Percentiles rank a stretch among this genome's conserved stretches.
These are phyloP conservation scores for Pyrgilauda ruficollis DNA, from an alignment of 2,113 vertebrate species.

Conservation along the genomic window DNA sequence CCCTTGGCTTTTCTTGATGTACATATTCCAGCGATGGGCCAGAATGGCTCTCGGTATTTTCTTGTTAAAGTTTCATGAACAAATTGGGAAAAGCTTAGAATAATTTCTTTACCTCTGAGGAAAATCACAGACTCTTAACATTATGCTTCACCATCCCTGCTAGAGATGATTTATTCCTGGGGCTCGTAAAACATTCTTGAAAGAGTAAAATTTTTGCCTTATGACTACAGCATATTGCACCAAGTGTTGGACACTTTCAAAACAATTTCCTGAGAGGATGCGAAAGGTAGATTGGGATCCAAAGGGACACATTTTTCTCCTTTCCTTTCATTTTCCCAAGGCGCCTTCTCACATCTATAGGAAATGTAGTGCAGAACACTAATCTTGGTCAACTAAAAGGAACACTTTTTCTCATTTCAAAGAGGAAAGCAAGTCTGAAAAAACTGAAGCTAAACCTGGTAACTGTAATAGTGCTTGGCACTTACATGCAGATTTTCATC, in stretches of 20 bases:
- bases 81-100: slow-evolving; percentile 36
- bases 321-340: slow-evolving; percentile 44
- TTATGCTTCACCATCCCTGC: slow-evolving; percentile 18
- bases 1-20: background rate
- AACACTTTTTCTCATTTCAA: background rate
- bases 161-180: slow-evolving; percentile 40
- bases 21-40: background rate
- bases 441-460: slow-evolving; percentile 25
- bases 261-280: slow-evolving; percentile 55
- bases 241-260: slow-evolving; percentile 1
- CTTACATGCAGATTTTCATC: slow-evolving; percentile 54
- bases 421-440: background rate
- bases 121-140: slow-evolving; percentile 32
- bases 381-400: slow-evolving; percentile 7
- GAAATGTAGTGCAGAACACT: slow-evolving; percentile 23
- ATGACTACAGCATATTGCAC: slow-evolving; percentile 42
- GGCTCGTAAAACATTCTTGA: slow-evolving; percentile 54
- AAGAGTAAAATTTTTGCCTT: slow-evolving; percentile 46
- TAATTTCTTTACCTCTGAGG: slow-evolving; percentile 35
- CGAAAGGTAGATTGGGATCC: slow-evolving; percentile 40
- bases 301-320: slow-evolving; percentile 60
- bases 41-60: background rate
- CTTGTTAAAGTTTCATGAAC: slow-evolving; percentile 39
- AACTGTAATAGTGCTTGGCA: slow-evolving; percentile 24
- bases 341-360: background rate